Evolutionary conservation across 2,113 vertebrate genomes (phyloP).

Genomic region (Lates calcarifer): DNA sequence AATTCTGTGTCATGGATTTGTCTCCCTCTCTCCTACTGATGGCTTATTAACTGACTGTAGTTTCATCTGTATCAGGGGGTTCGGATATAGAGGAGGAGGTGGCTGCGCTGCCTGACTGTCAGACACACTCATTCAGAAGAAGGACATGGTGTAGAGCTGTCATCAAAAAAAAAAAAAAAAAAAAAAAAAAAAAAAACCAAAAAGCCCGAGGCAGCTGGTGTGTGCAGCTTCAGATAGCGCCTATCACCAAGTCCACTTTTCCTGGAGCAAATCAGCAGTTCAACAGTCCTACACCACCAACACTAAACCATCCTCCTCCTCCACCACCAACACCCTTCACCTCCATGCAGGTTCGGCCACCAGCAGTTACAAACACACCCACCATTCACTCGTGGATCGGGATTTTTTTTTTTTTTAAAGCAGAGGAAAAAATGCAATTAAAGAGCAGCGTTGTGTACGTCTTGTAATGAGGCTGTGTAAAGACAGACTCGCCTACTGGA

Average conservation of each 20-base stretch:
- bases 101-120: slow-evolving; percentile 44
- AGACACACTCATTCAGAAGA: slow-evolving; percentile 52
- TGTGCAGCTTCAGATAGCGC: slow-evolving; percentile 39
- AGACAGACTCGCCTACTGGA: slow-evolving; percentile 58
- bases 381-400: slow-evolving; percentile 27
- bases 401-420: background rate
- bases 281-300: slow-evolving; percentile 43
- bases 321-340: slow-evolving; percentile 32
- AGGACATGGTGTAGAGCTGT: slow-evolving; percentile 64
- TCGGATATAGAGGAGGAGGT: slow-evolving; percentile 1
- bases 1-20: slow-evolving; percentile 4
- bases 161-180: slow-evolving; percentile 44
- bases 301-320: background rate
- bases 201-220: slow-evolving; percentile 44
- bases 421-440: background rate
- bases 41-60: slow-evolving; percentile 46
- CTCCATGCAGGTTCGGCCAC: slow-evolving; percentile 50
- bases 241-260: slow-evolving; percentile 66
- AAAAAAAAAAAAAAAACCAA: background rate
- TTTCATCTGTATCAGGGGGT: slow-evolving; percentile 19
- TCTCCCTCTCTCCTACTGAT: slow-evolving; percentile 34
- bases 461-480: background rate
- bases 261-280: slow-evolving; percentile 56
- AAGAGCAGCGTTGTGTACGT: background rate
- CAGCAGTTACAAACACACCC: slow-evolving; percentile 52